Evolutionary conservation across 2,888 invertebrate species (phyloP), one percentile per base, ranked within the genome.

Genomic region (Acrocyrtus sp.): DNA sequence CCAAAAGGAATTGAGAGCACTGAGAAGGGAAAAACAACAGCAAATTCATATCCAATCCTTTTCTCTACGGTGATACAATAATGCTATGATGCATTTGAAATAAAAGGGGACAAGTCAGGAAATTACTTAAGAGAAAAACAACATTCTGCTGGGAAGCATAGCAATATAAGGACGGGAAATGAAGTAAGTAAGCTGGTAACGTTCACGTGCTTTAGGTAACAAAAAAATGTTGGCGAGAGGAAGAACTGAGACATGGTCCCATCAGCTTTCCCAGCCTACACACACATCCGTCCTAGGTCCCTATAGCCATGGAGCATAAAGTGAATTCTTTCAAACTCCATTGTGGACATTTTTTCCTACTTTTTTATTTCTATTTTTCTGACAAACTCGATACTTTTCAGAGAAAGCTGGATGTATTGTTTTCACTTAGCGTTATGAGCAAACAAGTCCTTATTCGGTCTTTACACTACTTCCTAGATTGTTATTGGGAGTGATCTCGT

Each of bases 381-480:
- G 29, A 39, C 53, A 24, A 67, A 61, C 65, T 51, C 60, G 65
- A 60, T 72, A 66, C 65, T 60, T 60, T 58, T n/a, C 24, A 57
- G 22, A 65, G 58, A 66, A 47, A 72, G 66, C 34, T 61, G 61
- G 72, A 72, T 72, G 72, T 66, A 65, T 72, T 72, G 72, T 73
- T 73, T 73, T 73, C 67, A 54, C 72, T 72, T 60, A 72, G 60
- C 54, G 61, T 72, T 72, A 72, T 72, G 72, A 72, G 72, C 65
- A 73, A 73, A 73, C 72, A 73, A 73, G 72, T 73, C 66, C 60
- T 67, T 73, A 73, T 73, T 73, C 66, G 67, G 72, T 67, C 65
- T 72, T 73, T 66, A 73, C 72, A 61, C 56, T 66, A 67, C 56
- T 73, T 73, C 72, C 72, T 61, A 73, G 66, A 67, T 56, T 73